These are phyloP conservation scores for Protonibea diacanthus DNA, from an alignment of 2,797 vertebrate genomes.

Conservation along the genomic window DNA sequence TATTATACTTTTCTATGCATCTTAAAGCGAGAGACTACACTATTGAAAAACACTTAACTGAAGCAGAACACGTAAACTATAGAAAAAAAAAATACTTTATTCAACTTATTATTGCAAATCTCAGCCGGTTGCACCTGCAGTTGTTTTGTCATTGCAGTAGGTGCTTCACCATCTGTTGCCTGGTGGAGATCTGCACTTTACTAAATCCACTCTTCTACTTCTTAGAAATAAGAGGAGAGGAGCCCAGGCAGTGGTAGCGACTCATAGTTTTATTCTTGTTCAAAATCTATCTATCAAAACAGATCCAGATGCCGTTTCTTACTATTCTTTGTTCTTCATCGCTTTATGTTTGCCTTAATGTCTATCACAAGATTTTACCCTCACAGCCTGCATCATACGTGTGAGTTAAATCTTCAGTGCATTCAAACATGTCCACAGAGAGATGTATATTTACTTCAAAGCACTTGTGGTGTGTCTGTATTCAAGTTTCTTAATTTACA, in stretches of 20 bases:
- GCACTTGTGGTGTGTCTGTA: neutral
- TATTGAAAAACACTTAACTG: too few species aligned
- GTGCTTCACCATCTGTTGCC: too few species aligned
- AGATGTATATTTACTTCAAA: conserved; percentile 12
- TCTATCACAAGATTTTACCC: neutral
- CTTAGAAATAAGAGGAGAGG: neutral
- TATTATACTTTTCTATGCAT: too few species aligned
- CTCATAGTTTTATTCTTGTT: conserved; percentile 10
- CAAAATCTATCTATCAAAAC: neutral
- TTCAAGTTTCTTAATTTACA: neutral
- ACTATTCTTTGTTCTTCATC: neutral
- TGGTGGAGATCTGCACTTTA: too few species aligned
- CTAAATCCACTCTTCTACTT: too few species aligned
- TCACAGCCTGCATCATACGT: neutral
- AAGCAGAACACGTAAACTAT: too few species aligned
- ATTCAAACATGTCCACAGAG: neutral
- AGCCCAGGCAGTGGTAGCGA: neutral
- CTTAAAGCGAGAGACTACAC: too few species aligned
- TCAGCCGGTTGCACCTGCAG: too few species aligned
- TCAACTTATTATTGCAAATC: too few species aligned
- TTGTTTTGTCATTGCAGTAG: too few species aligned
- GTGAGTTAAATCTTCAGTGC: neutral
- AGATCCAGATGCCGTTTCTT: conserved; percentile 1
- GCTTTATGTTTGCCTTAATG: conserved; percentile 3
- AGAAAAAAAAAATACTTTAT: too few species aligned